Base-by-base conservation (phyloP, 2,888 invertebrate species). In the Caenorhabditis virilis region DNA sequence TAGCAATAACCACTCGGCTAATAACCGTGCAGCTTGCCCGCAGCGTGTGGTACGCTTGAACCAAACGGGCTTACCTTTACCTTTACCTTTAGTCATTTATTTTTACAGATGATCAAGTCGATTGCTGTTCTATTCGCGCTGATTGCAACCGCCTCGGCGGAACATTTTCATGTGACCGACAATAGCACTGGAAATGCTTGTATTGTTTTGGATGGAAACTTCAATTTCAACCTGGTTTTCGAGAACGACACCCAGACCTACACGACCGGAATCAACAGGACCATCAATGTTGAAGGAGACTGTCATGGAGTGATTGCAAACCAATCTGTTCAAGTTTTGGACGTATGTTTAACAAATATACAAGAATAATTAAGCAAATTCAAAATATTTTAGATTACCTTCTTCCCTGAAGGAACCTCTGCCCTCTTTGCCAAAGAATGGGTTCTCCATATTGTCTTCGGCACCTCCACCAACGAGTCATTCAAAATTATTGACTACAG, bases 201-300 rank as follows among this genome's bases (percentile, higher is more conserved):
- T 55, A 39, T 78, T 33, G 60, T 78, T 15, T 54, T 78, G 25
- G 70, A 78, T 26, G 74, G 71, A 27, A 55, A 66, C 36, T 57
- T 63, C 56, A 48, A 47, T 30, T 57, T 72, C 60, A 64, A 63
- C 16, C 30, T 59, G 22, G 41, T 45, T 11, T 49, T 55, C 42
- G 25, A 35, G 39, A 69, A 69, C 51, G 16, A 51, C 39, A 69
- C 65, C n/a, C 26, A 62, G n/a, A 55, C 56, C 30, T 75, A 61
- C 69, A 53, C 55, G 1, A 62, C 63, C 27, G 48, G 23, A 20
- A 20, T 69, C 51, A 63, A 66, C 49, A 52, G 60, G 33, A 66
- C 57, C 11, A 25, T 49, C 22, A 47, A 53, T 22, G 53, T 53
- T 25, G 58, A 43, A 26, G 76, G 74, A 38, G 56, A 68, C 18